These are phyloP conservation scores for Aulostomus chinensis DNA, from an alignment of 2,797 vertebrate genomes.

Conservation along the genomic window DNA sequence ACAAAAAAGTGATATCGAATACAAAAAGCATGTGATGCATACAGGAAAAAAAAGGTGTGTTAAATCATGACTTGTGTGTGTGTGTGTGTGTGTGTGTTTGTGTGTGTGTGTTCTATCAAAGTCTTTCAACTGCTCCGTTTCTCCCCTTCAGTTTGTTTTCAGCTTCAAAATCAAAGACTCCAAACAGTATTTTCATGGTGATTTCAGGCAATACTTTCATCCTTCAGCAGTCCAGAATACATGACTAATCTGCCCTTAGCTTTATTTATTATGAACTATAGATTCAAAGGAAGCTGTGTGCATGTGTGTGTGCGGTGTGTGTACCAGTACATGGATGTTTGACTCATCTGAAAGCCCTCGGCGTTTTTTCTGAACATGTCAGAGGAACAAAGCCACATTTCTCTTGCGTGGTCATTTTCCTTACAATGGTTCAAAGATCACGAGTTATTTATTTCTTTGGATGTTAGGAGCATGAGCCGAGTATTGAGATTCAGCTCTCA, in stretches of 20 bases:
- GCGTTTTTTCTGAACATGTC: constrained; percentile 8
- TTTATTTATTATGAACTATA: constrained; percentile 19
- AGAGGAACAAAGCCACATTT: constrained; percentile 4
- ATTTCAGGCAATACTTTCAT: constrained; percentile 22
- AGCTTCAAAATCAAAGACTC: constrained; percentile 21
- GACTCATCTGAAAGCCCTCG: constrained; percentile 8
- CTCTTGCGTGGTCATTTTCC: constrained; percentile 14
- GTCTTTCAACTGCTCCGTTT: background rate
- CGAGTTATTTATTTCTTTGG: constrained; percentile 23
- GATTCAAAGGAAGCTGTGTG: constrained; percentile 20
- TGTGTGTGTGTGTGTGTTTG: background rate
- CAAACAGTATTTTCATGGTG: constrained; percentile 11
- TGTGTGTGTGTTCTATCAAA: background rate
- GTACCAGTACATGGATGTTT: constrained; percentile 2
- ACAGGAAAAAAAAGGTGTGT: too few relatives aligned
- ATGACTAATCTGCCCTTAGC: constrained; percentile 8
- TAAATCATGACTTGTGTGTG: too few relatives aligned
- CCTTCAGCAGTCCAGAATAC: constrained; percentile 4
- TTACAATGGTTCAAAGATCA: constrained; percentile 13
- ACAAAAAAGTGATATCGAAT: too few relatives aligned
- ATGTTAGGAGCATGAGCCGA: constrained; percentile 8
- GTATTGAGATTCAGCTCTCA: constrained; percentile 36
- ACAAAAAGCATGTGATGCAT: too few relatives aligned
- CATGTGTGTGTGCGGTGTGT: background rate
- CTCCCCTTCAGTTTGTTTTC: background rate